Evolutionary conservation across 2,797 vertebrate genomes (phyloP).

Genomic region (Falco biarmicus): DNA sequence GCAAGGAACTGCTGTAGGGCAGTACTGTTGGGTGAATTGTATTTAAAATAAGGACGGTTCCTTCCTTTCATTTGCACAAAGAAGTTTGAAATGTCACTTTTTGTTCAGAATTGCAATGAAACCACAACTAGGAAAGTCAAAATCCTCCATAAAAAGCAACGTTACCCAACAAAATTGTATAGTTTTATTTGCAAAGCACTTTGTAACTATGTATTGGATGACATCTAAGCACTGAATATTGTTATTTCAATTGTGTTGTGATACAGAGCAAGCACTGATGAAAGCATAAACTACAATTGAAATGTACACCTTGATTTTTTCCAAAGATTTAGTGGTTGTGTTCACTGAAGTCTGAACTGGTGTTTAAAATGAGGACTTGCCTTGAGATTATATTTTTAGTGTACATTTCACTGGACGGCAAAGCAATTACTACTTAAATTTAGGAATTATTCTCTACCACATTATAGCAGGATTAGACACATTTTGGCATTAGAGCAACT

Average conservation of each 20-base stretch:
- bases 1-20: not conserved
- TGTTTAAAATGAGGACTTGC: not conserved
- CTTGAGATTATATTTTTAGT: not conserved
- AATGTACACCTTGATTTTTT: not conserved
- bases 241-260: not conserved
- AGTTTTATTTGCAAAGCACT: not conserved
- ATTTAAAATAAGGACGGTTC: not conserved
- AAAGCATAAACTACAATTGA: not conserved
- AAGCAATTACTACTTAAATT: slow-evolving; percentile 46
- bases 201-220: not conserved
- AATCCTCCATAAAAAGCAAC: not conserved
- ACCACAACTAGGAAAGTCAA: not conserved
- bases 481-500: slow-evolving; percentile 18
- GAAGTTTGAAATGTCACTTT: not conserved
- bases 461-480: not conserved
- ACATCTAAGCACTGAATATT: not conserved
- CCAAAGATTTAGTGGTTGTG: not conserved
- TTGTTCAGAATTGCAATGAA: not conserved
- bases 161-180: not conserved
- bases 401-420: slow-evolving; percentile 19
- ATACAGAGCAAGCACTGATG: not conserved
- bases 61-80: not conserved
- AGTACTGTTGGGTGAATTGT: not conserved
- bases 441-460: slow-evolving; percentile 8
- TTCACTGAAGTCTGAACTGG: not conserved